Percentiles rank a stretch among this genome's conserved stretches.
phyloP scores from a whole-genome alignment of 64 coral and sea anemone species.

The Porites australiensis region DNA sequence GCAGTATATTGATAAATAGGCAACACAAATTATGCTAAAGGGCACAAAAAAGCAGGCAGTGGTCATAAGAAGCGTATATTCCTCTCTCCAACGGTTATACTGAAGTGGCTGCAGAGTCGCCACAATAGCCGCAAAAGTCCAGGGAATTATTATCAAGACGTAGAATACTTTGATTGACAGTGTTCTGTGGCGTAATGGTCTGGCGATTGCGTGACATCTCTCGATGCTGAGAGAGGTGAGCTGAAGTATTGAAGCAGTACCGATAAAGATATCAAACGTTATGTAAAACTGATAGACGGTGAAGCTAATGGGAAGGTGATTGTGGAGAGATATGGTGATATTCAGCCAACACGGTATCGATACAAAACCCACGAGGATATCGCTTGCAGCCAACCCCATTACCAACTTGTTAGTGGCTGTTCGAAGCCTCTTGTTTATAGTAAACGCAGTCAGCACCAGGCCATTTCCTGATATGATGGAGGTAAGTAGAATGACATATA shows the following conservation, averaged over 20 bases:
- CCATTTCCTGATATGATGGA: constrained; percentile 78
- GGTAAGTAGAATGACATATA: constrained; percentile 57
- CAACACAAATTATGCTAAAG: constrained; percentile 62
- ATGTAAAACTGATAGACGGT: constrained; percentile 68
- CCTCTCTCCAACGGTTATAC: constrained; percentile 2
- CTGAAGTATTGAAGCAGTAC: constrained; percentile 90
- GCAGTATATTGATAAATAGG: constrained; percentile 70
- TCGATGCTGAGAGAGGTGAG: constrained; percentile 89
- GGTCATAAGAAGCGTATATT: constrained; percentile 75
- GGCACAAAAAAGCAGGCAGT: constrained; percentile 76
- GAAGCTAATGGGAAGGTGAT: background rate
- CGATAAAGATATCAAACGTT: constrained; percentile 93
- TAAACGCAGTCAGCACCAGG: constrained; percentile 76
- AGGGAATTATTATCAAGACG: constrained; percentile 59
- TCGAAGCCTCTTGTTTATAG: constrained; percentile 82
- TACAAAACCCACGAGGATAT: constrained; percentile 84
- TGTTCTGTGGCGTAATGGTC: constrained; percentile 78
- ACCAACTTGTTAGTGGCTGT: constrained; percentile 80
- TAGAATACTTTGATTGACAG: constrained; percentile 72
- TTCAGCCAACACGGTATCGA: constrained; percentile 92
- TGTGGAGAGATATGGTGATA: constrained; percentile 47
- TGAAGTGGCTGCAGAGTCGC: constrained; percentile 71
- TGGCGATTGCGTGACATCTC: constrained; percentile 85
- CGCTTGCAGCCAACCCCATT: constrained; percentile 84
- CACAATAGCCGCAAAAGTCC: constrained; percentile 66